A percentile compares a stretch with the other conserved stretches of the same genome.
phyloP scores from a whole-genome alignment of 1,140 invertebrate genomes.

The Drosophila sproati region DNA sequence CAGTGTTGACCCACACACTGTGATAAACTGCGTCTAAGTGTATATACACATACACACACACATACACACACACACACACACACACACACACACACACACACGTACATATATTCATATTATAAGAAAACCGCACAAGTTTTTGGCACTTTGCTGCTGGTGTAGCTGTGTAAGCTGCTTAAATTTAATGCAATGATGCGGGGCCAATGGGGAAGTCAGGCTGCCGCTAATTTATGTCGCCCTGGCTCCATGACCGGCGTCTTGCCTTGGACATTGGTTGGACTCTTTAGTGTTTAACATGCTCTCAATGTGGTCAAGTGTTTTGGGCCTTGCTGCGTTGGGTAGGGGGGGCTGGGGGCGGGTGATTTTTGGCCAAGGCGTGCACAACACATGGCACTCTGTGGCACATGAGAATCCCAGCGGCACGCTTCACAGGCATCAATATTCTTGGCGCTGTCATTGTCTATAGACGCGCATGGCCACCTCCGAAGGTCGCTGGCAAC shows the following conservation, averaged over 20 bases:
- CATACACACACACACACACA: background rate
- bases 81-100: background rate
- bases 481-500: slow-evolving; percentile 42
- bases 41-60: slow-evolving; percentile 5
- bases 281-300: slow-evolving; percentile 54
- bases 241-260: slow-evolving; percentile 1
- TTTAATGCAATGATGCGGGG: slow-evolving; percentile 38
- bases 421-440: slow-evolving; percentile 70
- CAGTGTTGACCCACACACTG: slow-evolving; percentile 50
- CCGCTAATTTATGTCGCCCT: slow-evolving; percentile 64
- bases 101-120: slow-evolving; percentile 6
- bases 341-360: background rate
- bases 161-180: background rate
- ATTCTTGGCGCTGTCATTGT: slow-evolving; percentile 59
- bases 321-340: background rate
- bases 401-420: slow-evolving; percentile 71
- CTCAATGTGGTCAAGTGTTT: slow-evolving; percentile 42
- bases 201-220: slow-evolving; percentile 36
- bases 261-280: slow-evolving; percentile 1
- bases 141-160: background rate
- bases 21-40: slow-evolving; percentile 70
- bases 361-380: background rate
- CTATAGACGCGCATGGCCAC: slow-evolving; percentile 57
- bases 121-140: slow-evolving; percentile 60
- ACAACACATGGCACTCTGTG: slow-evolving; percentile 33